Base-by-base conservation (phyloP, 2,797 vertebrate species). In the Galago senegalensis region DNA sequence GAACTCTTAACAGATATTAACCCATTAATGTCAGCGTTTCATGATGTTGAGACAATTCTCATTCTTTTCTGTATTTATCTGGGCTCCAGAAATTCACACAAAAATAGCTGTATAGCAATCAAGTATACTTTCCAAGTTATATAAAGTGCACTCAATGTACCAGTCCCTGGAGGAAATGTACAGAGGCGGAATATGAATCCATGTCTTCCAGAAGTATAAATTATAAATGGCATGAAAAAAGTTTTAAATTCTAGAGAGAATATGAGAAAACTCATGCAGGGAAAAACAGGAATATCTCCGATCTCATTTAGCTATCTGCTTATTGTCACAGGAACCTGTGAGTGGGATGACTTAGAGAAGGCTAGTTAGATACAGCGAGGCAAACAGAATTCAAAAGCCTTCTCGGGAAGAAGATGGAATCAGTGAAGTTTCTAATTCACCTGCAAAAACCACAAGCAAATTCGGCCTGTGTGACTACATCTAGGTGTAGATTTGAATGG, bases 1-100 rank as follows among this genome's bases (percentile, higher is more conserved):
- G 58, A 93, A 87, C 40, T 43, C 29, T 94, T 56, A 70, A 58
- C 12, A 85, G 17, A 83, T 75, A 86, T 95, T 98, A 95, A 95
- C 94, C 20, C 76, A 56, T n/a, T 92, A 76, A 91, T 90, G 25
- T 4, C 70, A 80, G 31, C 53, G 53, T 29, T 40, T 73, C 23
- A 7, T 17, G 20, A 34, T 75, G 70, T 34, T 31, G 40, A 70
- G 23, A 12, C 58, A 77, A 79, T 87, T 86, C 11, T 70, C 83
- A 21, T 12, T 79, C 4, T 83, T 23, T 89, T 34, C 56, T 85
- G 20, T 37, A 9, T 53, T 65, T 53, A 7, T 63, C 63, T 29
- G 10, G n/a, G n/a, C 60, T 69, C 23, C 7, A 76, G 56, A 87
- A 93, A 25, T 77, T 87, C 17, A 76, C 20, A 67, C 8, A 80